Evolutionary conservation across 2,888 invertebrate species (phyloP), one percentile per base, ranked within the genome.

Genomic region (Pristionchus fissidentatus): DNA sequence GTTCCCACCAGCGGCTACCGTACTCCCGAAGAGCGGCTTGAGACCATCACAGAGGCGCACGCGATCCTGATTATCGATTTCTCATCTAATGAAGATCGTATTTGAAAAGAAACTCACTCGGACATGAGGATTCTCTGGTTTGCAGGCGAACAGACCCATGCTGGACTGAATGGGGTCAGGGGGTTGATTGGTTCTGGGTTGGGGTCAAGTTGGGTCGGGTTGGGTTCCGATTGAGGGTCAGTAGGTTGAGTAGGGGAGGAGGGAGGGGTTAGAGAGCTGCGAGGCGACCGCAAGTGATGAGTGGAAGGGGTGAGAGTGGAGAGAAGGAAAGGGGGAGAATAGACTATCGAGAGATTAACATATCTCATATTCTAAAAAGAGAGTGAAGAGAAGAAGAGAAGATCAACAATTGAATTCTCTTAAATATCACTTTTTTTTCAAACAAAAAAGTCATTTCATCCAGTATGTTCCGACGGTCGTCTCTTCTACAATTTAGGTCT

Each of bases 1-100:
- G 46, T 81, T 62, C 19, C 80, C 80, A 13, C 13, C 29, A 15
- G 62, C 46, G 4, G 80, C 80, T 41, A 81, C 35, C 26, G 32
- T 60, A 32, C 46, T 46, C 8, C 22, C 35, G 46, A 52, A 62
- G 29, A 81, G 62, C 22, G 80, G 80, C 15, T 60, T 62, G 62
- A 81, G 80, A 43, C 79, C 79, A 43, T 80, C 79, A 43, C 79
- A 60, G 1, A 80, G 79, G n/a, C 32, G 60, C 7, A 80, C 29
- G 19, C 79, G 79, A 52, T 80, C 79, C 79, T 80, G 79, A 60
- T 60, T 19, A 26, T 35, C n/a, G 73, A 29, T 35, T 32, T 22
- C 35, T n/a, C n/a, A 70, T 70, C 10, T n/a, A 4, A 1, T 22
- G 19, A 13, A 38, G n/a, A 4, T 13, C 35, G 3, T 26, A 8